Evolutionary conservation across 2,797 vertebrate genomes (phyloP).

Genomic region (Scolopax rusticola): DNA sequence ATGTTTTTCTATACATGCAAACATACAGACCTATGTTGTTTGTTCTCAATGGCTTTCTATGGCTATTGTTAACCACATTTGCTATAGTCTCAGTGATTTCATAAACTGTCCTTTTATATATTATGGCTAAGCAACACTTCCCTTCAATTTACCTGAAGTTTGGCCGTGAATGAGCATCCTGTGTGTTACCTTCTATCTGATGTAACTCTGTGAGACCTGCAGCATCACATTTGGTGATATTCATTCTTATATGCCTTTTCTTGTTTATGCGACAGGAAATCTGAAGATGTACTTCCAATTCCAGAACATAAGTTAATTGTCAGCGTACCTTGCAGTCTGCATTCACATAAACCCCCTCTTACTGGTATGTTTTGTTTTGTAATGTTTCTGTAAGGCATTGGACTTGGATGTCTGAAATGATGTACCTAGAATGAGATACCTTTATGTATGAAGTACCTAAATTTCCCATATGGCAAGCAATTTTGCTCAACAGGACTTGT

Average conservation of each 20-base stretch:
- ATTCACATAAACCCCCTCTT: slow-evolving; percentile 96
- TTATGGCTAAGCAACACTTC: background rate
- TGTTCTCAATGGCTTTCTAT: background rate
- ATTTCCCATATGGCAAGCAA: background rate
- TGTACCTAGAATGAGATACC: background rate
- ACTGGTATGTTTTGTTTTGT: slow-evolving; percentile 79
- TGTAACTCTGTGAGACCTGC: background rate
- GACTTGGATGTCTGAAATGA: background rate
- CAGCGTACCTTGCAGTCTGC: slow-evolving; percentile 91
- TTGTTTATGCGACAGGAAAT: slow-evolving; percentile 72
- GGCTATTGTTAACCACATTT: background rate
- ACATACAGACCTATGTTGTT: background rate
- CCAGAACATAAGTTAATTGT: slow-evolving; percentile 88
- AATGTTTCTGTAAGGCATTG: background rate
- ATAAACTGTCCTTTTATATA: background rate
- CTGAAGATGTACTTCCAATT: slow-evolving; percentile 71
- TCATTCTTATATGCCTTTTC: background rate
- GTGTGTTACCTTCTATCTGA: background rate
- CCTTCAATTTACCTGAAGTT: background rate
- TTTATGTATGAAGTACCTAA: background rate
- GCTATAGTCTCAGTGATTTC: background rate
- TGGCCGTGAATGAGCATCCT: background rate
- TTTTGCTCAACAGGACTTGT: background rate
- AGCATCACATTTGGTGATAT: background rate
- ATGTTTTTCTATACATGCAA: background rate